Base-by-base conservation (phyloP, 2,113 vertebrate genomes). In the Willisornis vidua region DNA sequence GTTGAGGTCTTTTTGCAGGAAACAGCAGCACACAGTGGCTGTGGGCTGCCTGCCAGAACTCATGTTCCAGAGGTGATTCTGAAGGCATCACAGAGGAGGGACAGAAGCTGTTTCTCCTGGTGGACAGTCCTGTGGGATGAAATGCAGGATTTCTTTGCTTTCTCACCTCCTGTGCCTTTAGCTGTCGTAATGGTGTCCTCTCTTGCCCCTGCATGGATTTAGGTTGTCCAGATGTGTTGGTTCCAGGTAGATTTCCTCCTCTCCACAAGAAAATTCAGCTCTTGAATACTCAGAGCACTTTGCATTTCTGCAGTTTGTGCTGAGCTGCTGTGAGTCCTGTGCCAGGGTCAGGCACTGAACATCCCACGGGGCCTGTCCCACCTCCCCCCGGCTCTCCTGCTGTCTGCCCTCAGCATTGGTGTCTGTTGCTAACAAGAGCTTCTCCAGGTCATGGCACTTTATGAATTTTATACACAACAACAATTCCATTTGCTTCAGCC, bases 321-420 rank as follows among this genome's bases (percentile, higher is more conserved):
- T 19, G 54, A 41, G 79, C 39, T 80, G 51, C 51, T 46, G 29
- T 48, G 49, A 66, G 33, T 55, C 23, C 51, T 25, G 18, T 33
- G 22, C 37, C 28, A 39, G 25, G 39, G 55, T 48, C 26, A 12
- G 51, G 12, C 0, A 1, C 51, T 1, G 2, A 46, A 18, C 0
- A 0, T 39, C 43, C 4, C 0, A 1, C n/a, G 25, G 66, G 37
- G 52, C 48, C 54, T 9, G 4, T 14, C 25, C 48, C 57, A 46
- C 33, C 31, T 71, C 33, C 48, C 31, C 46, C n/a, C 31, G 35
- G 28, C 37, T 28, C 28, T 18, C 39, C 54, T 1, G 11, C 65
- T 54, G 29, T 8, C 52, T 17, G 51, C 77, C 7, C 23, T 26
- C 62, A n/a, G 10, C 1, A 1, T 35, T 37, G 3, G 25, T n/a